Base-by-base conservation (phyloP, 2,888 invertebrate species). In the Parascotia fuliginaria region DNA sequence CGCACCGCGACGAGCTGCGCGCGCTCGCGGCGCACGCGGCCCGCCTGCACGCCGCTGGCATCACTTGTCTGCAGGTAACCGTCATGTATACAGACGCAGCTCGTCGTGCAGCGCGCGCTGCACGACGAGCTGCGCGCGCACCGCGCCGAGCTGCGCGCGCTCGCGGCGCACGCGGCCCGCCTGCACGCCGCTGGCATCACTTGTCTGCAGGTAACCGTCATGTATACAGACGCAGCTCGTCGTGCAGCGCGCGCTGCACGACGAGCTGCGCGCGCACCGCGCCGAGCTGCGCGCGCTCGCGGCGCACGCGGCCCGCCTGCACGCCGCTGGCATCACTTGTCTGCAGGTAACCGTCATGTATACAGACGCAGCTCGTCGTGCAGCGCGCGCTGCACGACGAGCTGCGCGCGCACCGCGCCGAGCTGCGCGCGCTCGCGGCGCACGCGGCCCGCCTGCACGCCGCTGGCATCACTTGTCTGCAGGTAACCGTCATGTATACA, bases 61-160 rank as follows among this genome's bases (percentile, higher is more conserved):
- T 97, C 56, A 74, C 77, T 1, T 42, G 53, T 0, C 24, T 80
- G 6, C 81, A 81, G 74, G 81, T 78, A 37, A 3, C 24, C 3
- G 6, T 7, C 19, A 19, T 5, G 19, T 3, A 5, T 19, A 19
- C 19, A 19, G 19, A 5, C 11, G 98, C 89, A 98, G 42, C 92
- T 98, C 1, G 96, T 97, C 47, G 92, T 99, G 0, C 98, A 98
- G 83, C 94, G 95, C 48, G 96, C 97, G 67, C 91, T 98, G 4
- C 96, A 97, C 80, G 97, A 97, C 32, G 98, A 98, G 90, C 93
- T 99, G 29, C 94, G 95, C 58, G 97, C 98, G 0, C 98, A 98
- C 80, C 93, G 94, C 29, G 96, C 96, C 0, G 99, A 99, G 81
- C 95, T 99, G 28, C 94, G 95, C 45, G 93, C 96, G 52, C 93